Conservation (phyloP, 1,140 invertebrate genomes). For the Bombus sylvicola region DNA sequence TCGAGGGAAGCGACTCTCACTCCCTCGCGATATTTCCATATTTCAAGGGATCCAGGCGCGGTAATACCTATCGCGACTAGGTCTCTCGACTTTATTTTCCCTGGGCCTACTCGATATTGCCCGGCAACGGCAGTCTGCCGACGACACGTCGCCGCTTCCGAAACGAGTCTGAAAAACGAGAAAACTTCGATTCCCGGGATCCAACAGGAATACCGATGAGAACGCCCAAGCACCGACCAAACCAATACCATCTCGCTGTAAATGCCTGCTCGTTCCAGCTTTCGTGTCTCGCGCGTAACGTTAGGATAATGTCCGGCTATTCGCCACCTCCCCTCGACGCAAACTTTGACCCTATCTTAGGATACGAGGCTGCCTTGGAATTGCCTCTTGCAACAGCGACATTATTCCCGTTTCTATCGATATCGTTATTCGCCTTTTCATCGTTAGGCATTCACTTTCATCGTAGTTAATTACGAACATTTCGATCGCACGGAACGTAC, state of each 20-base stretch:
- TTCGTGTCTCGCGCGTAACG: background rate
- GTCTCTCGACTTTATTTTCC: constrained; percentile 39
- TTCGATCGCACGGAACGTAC: no score
- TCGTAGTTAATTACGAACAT: no score
- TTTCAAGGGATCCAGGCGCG: constrained; percentile 32
- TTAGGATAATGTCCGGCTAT: background rate
- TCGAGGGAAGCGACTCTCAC: background rate
- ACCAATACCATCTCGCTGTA: background rate
- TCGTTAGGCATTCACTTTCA: no score
- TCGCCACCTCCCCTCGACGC: background rate
- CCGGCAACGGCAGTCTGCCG: background rate
- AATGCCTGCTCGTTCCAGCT: background rate
- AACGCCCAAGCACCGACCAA: background rate
- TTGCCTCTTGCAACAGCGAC: background rate
- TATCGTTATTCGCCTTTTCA: no score
- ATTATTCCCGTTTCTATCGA: background rate
- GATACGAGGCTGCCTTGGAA: no score
- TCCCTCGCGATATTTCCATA: constrained; percentile 33
- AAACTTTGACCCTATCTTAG: background rate
- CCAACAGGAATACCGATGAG: constrained; percentile 7
- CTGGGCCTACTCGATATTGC: constrained; percentile 36
- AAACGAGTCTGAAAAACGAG: constrained; percentile 39
- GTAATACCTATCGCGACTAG: constrained; percentile 19
- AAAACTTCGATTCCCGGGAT: constrained; percentile 24
- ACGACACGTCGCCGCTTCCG: background rate